Evolutionary conservation across 2,113 vertebrate genomes (phyloP).

Genomic region (Centrocercus urophasianus): DNA sequence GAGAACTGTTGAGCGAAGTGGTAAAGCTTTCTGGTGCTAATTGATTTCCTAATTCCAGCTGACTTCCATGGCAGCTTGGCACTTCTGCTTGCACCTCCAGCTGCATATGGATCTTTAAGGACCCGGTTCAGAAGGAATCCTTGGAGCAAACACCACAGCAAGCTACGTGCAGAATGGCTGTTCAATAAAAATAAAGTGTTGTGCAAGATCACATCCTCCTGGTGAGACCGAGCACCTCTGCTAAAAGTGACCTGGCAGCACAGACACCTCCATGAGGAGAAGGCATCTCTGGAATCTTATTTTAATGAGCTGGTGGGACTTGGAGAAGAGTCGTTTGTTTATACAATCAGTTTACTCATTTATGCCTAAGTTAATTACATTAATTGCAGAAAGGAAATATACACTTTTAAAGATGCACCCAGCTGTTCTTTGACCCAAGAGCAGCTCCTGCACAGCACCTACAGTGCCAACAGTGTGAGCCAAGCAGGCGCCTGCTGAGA

Average conservation of each 20-base stretch:
- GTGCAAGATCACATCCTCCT: not conserved
- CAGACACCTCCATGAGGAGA: too few relatives aligned
- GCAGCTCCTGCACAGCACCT: not conserved
- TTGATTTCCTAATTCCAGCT: not conserved
- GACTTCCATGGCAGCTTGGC: not conserved
- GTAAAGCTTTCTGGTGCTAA: not conserved
- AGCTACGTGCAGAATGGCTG: accelerated
- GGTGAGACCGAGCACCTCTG: accelerated
- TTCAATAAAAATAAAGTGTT: accelerated
- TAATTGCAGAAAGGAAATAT: not conserved
- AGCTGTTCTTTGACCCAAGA: not conserved
- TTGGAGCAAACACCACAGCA: accelerated
- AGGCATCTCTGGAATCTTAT: not conserved
- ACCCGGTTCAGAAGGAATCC: not conserved
- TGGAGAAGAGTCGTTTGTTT: not conserved
- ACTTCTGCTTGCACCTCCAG: not conserved
- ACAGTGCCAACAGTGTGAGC: not conserved
- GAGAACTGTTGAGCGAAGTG: not conserved
- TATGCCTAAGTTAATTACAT: not conserved
- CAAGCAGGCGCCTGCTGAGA: not conserved
- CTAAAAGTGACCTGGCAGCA: accelerated
- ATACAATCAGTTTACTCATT: not conserved
- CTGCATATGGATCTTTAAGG: accelerated
- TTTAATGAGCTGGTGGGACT: not conserved
- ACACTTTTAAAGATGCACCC: not conserved